phyloP scores from a whole-genome alignment of 2,888 invertebrate species.

The Coleophora flavipennella region DNA sequence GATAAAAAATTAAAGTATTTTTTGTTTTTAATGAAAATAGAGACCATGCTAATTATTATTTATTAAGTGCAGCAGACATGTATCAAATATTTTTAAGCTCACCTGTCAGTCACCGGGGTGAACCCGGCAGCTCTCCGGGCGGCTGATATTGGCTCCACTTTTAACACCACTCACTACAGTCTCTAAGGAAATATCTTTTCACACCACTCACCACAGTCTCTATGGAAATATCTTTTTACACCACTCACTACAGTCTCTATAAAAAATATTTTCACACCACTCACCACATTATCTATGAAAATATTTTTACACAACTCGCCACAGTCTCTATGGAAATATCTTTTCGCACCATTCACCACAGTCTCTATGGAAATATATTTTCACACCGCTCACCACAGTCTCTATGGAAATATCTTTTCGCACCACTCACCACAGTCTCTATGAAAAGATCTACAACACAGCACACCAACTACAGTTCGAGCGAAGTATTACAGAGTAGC shows the following conservation, averaged over 20 bases:
- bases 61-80: too few species aligned
- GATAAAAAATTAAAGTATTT: too few species aligned
- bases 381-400: conserved; percentile 29
- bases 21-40: too few species aligned
- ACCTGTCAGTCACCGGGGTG: conserved; percentile 61
- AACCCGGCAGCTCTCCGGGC: conserved; percentile 46
- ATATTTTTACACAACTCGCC: conserved; percentile 37
- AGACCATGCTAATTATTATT: too few species aligned
- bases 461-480: too few species aligned
- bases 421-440: conserved; percentile 26
- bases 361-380: conserved; percentile 30
- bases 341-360: conserved; percentile 39
- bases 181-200: conserved; percentile 35
- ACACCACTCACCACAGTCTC: conserved; percentile 27
- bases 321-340: conserved; percentile 25
- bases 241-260: conserved; percentile 25
- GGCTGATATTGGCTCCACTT: conserved; percentile 55
- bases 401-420: conserved; percentile 35
- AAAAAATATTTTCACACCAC: conserved; percentile 36
- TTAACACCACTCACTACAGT: conserved; percentile 33
- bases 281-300: conserved; percentile 24
- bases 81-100: too few species aligned
- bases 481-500: too few species aligned
- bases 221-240: conserved; percentile 38
- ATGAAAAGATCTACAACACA: conserved; percentile 15